A percentile compares a stretch with the other conserved stretches of the same genome.
Conservation (phyloP, 2,888 invertebrate species). For the Heteromurus nitidus region DNA sequence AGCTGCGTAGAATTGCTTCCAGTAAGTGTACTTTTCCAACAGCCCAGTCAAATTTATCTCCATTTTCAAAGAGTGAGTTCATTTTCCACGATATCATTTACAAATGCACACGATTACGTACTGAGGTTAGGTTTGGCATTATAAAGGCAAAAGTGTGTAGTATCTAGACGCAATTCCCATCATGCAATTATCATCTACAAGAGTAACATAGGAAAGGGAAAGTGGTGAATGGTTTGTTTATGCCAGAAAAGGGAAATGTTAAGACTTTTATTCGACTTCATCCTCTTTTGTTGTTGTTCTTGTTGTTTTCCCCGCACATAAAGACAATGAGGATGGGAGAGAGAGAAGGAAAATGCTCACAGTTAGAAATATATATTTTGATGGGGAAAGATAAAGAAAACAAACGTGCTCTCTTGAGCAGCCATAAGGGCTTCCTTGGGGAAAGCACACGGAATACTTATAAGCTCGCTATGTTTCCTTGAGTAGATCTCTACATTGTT, state of each 20-base stretch:
- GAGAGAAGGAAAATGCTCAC: too few species aligned
- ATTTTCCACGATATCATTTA: too few species aligned
- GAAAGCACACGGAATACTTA: constrained; percentile 37
- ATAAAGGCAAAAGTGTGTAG: too few species aligned
- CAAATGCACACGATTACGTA: too few species aligned
- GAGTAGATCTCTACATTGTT: not conserved
- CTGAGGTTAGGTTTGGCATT: too few species aligned
- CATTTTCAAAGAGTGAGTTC: too few species aligned
- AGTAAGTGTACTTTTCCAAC: too few species aligned
- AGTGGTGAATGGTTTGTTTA: constrained; percentile 34
- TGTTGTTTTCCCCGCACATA: constrained; percentile 4
- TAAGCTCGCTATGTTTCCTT: not conserved
- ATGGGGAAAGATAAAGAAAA: constrained; percentile 32
- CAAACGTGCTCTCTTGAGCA: constrained; percentile 17
- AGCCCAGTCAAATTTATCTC: too few species aligned
- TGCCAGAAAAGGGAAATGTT: constrained; percentile 48
- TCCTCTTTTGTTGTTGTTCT: constrained; percentile 23
- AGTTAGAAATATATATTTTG: constrained; percentile 18
- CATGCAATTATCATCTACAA: constrained; percentile 12
- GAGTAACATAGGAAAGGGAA: constrained; percentile 31
- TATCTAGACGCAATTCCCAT: not conserved
- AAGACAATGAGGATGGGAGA: constrained; percentile 2
- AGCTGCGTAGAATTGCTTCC: too few species aligned
- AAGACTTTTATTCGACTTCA: constrained; percentile 44
- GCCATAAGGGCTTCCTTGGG: constrained; percentile 25